Conservation (phyloP, 1,140 invertebrate species). For the Chrysopa pallens region DNA sequence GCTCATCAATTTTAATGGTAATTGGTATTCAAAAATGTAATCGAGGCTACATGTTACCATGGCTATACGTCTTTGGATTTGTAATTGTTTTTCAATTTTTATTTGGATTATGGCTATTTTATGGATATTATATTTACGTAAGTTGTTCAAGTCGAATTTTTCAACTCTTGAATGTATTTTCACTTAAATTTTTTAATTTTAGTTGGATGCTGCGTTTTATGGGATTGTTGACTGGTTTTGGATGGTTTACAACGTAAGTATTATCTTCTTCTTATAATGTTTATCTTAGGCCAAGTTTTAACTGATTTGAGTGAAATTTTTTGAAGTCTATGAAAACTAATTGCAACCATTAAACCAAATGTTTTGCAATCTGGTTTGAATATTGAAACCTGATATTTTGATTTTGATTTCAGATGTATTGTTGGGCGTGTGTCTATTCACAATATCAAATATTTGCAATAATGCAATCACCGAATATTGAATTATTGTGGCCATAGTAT, state of each 20-base stretch:
- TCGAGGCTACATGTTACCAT: conserved; percentile 63
- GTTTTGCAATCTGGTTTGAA: not conserved
- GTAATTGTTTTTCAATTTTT: conserved; percentile 56
- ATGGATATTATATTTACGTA: conserved; percentile 80
- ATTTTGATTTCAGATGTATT: conserved; percentile 53
- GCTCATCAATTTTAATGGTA: conserved; percentile 42
- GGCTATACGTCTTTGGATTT: conserved; percentile 50
- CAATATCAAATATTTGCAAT: conserved; percentile 64
- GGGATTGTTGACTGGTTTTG: conserved; percentile 57
- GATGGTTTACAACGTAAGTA: conserved; percentile 69
- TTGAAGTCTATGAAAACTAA: conserved; percentile 2
- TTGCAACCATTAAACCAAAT: not conserved
- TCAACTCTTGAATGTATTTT: too few relatives aligned
- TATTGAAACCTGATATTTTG: conserved; percentile 5
- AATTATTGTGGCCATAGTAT: conserved; percentile 45
- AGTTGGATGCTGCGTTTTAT: conserved; percentile 61
- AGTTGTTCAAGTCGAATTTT: conserved; percentile 28
- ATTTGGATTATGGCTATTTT: conserved; percentile 67
- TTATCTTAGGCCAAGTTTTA: conserved; percentile 6
- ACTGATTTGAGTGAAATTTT: too few relatives aligned
- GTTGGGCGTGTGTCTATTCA: conserved; percentile 66
- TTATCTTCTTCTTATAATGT: conserved; percentile 3
- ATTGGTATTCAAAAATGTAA: conserved; percentile 40
- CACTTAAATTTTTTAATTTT: too few relatives aligned
- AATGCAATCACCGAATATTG: conserved; percentile 74